Conservation (phyloP, 1,140 invertebrate species). For the Nomia melanderi region DNA sequence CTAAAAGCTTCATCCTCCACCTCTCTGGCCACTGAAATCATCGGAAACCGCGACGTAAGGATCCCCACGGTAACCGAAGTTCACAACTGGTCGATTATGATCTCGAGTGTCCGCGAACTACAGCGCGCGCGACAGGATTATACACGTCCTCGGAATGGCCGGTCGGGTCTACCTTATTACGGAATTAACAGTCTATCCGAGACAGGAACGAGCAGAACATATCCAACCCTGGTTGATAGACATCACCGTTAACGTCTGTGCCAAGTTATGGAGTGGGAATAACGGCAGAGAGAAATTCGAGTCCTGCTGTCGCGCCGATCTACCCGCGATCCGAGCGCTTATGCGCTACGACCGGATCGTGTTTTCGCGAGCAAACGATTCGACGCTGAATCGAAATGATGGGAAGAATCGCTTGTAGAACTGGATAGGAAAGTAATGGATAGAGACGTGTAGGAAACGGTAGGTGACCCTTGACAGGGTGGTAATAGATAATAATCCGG, state of each 20-base stretch:
- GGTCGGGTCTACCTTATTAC: conserved; percentile 47
- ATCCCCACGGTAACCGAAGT: not conserved
- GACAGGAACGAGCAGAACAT: conserved; percentile 2
- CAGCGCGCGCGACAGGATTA: conserved; percentile 18
- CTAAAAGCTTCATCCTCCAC: too few relatives aligned
- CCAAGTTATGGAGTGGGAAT: conserved; percentile 8
- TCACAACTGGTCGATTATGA: conserved; percentile 42
- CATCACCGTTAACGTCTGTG: conserved; percentile 30
- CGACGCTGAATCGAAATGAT: too few relatives aligned
- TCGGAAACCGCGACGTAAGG: conserved; percentile 1
- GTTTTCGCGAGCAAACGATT: too few relatives aligned
- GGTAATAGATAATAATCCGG: too few relatives aligned
- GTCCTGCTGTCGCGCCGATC: not conserved
- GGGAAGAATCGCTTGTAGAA: too few relatives aligned
- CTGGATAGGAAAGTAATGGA: too few relatives aligned
- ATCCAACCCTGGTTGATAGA: conserved; percentile 22
- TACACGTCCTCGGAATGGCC: conserved; percentile 35
- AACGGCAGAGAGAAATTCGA: not conserved
- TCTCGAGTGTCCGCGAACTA: conserved; percentile 44
- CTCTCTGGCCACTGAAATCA: not conserved
- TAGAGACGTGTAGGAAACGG: too few relatives aligned
- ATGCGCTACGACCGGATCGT: too few relatives aligned
- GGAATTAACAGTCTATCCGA: conserved; percentile 30
- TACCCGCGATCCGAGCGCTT: too few relatives aligned
- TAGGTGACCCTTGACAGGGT: too few relatives aligned